These are phyloP conservation scores for Pseudomugil gertrudae DNA, from an alignment of 2,797 vertebrate species.

Conservation along the genomic window DNA sequence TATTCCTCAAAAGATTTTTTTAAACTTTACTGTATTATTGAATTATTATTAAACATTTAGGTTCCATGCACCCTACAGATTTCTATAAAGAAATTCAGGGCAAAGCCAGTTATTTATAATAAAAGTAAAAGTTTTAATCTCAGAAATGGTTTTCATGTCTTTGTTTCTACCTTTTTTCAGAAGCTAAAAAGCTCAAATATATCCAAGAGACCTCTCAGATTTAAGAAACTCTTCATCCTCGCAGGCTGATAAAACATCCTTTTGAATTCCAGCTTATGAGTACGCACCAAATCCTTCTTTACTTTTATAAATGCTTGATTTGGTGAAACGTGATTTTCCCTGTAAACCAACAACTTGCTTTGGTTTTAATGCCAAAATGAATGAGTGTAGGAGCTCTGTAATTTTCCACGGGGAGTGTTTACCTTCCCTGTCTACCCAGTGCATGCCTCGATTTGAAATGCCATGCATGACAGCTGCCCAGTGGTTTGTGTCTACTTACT, in stretches of 20 bases:
- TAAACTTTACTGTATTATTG: no score
- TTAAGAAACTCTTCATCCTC: neutral
- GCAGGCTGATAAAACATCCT: no score
- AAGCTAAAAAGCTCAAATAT: neutral
- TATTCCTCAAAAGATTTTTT: no score
- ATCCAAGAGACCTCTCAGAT: neutral
- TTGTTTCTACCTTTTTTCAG: neutral
- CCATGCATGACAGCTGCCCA: slow-evolving; percentile 43
- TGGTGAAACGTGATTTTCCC: neutral
- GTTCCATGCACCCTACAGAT: neutral
- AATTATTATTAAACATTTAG: no score
- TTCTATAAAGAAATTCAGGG: neutral
- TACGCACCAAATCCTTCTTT: neutral
- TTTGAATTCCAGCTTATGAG: neutral
- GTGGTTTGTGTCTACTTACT: slow-evolving; percentile 33
- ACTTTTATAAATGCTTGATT: neutral
- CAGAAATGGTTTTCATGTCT: neutral
- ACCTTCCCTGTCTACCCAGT: slow-evolving; percentile 4
- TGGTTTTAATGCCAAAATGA: slow-evolving; percentile 3
- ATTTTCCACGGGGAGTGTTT: slow-evolving; percentile 52
- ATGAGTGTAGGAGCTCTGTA: neutral
- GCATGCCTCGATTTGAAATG: slow-evolving; percentile 47
- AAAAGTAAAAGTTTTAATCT: neutral
- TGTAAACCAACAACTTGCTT: neutral
- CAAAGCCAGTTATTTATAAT: neutral